Evolutionary conservation across 2,888 invertebrate genomes (phyloP), one percentile per base, ranked within the genome.

Genomic region (Aethes cnicana): DNA sequence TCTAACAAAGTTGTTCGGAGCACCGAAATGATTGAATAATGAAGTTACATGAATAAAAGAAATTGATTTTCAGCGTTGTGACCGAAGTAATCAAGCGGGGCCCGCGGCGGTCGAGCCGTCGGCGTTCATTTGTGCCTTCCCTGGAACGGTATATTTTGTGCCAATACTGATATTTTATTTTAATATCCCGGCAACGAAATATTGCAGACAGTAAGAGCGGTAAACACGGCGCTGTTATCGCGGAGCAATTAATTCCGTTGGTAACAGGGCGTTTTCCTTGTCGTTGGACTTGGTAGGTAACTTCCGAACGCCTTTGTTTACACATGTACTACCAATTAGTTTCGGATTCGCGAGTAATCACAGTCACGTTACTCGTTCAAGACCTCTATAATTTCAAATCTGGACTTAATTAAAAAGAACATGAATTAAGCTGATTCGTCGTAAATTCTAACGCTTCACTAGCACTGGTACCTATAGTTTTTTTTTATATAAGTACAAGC

Each of bases 21-120:
- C 14, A 26, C 32, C 35, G 23, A 25, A 52, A 12, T 44, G 37
- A 44, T 52, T 37, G 28, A 50, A 43, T 50, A 44, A 50, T 44
- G 28, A 43, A 50, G 50, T 52, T 37, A 32, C 50, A 52, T 44
- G 44, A 52, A 36, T 52, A 44, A 52, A 52, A 44, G 28, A 37
- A 52, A 44, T 39, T 52, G 44, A 32, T 44, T 52, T 44, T 32
- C 44, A 39, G 23, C 37, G 25, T 37, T 37, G 43, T 32, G 41
- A 25, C 30, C 50, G 18, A 32, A 25, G 53, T 42, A 47, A 47
- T 47, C 47, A 53, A 39, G 12, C 11, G 11, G 4, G 16, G 41
- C 35, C 26, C 23, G 39, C 25, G 39, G 47, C 17, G 26, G 1
- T 16, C 32, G 14, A 7, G 39, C 47, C 39, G 18, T n/a, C n/a